Evolutionary conservation across 2,888 invertebrate genomes (phyloP).

Genomic region (Itoplectis maculator): DNA sequence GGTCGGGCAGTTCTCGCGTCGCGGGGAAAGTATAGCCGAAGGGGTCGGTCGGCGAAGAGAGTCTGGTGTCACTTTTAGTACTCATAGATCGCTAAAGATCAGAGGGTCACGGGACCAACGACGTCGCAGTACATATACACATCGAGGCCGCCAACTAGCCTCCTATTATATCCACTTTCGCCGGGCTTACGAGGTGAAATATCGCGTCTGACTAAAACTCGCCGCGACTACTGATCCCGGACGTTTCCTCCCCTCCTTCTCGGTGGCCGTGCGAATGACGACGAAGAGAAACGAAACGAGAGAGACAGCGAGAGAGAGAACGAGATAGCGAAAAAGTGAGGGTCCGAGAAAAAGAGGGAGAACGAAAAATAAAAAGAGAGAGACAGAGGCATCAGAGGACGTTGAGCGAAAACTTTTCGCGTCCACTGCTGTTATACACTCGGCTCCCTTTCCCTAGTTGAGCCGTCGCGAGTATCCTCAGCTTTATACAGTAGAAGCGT

Average conservation of each 20-base stretch:
- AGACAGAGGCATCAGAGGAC: not conserved
- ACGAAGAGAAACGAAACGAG: too few relatives aligned
- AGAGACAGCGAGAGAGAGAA: too few relatives aligned
- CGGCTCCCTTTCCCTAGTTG: not conserved
- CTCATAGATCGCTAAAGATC: slow-evolving; percentile 30
- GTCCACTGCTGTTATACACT: slow-evolving; percentile 30
- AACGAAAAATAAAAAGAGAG: too few relatives aligned
- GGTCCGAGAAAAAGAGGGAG: too few relatives aligned
- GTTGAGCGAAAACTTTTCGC: slow-evolving; percentile 7
- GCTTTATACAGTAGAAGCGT: not conserved
- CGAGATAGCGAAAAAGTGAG: too few relatives aligned
- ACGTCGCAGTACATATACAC: not conserved
- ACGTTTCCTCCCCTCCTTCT: not conserved
- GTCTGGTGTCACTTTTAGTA: slow-evolving; percentile 27
- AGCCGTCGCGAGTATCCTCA: slow-evolving; percentile 17
- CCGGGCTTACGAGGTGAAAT: slow-evolving; percentile 44
- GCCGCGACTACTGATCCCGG: slow-evolving; percentile 43
- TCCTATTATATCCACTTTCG: slow-evolving; percentile 12
- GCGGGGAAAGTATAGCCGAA: slow-evolving; percentile 7
- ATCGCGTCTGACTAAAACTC: slow-evolving; percentile 61
- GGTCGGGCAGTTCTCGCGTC: not conserved
- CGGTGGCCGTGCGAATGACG: not conserved
- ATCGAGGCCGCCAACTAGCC: not conserved
- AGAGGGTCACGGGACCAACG: slow-evolving; percentile 13
- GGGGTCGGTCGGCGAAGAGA: slow-evolving; percentile 4